Evolutionary conservation across 2,888 invertebrate genomes (phyloP).

Genomic region (Troides aeacus): DNA sequence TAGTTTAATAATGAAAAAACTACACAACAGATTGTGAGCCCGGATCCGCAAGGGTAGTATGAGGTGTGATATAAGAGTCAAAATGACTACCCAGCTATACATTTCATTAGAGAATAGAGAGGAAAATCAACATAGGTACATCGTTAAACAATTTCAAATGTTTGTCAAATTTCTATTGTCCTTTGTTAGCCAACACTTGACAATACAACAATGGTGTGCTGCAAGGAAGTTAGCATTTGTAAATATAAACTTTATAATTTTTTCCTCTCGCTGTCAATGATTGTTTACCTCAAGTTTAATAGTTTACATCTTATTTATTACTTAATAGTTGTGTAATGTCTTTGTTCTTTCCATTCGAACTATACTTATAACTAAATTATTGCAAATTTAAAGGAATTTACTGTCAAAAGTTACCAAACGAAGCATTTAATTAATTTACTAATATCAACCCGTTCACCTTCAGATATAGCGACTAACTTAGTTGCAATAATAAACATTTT

Average conservation of each 20-base stretch:
- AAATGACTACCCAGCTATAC: too few species aligned
- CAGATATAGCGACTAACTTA: background rate
- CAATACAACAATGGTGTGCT: background rate
- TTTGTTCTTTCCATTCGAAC: too few species aligned
- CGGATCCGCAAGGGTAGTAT: too few species aligned
- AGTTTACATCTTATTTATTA: background rate
- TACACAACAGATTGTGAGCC: too few species aligned
- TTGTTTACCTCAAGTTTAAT: background rate
- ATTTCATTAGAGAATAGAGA: too few species aligned
- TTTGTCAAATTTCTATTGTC: background rate
- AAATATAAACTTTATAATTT: constrained; percentile 7
- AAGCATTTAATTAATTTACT: background rate
- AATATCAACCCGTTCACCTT: background rate
- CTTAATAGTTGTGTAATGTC: too few species aligned
- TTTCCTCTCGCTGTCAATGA: background rate
- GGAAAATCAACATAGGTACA: background rate
- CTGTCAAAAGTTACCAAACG: background rate
- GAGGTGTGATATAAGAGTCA: too few species aligned
- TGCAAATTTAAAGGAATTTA: background rate
- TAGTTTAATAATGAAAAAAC: too few species aligned
- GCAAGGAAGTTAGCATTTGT: constrained; percentile 3
- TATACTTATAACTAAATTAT: background rate
- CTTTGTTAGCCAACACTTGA: background rate
- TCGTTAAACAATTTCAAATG: background rate
- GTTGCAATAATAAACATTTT: too few species aligned